A percentile compares a stretch with the other conserved stretches of the same genome.
These are phyloP conservation scores for Archivesica marissinica DNA, from an alignment of 1,140 invertebrate genomes.

Conservation along the genomic window DNA sequence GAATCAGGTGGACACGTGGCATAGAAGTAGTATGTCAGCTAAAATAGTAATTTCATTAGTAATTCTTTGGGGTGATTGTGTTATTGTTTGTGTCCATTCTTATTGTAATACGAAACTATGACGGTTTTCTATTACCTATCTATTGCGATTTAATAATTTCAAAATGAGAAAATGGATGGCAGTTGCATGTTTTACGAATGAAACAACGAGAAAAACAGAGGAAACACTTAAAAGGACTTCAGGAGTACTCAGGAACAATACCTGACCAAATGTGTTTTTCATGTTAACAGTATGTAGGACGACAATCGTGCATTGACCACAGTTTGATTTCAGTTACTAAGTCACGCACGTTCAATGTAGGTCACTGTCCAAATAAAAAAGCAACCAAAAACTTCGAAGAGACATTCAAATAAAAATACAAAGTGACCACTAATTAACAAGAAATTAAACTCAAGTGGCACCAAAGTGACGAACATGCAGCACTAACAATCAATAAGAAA, in stretches of 20 bases:
- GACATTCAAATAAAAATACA: neutral
- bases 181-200: neutral
- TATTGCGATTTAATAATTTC: too few relatives aligned
- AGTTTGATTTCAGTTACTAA: too few relatives aligned
- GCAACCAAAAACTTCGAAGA: neutral
- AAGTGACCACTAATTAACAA: neutral
- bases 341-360: too few relatives aligned
- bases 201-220: neutral
- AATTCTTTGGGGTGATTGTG: neutral
- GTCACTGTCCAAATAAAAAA: too few relatives aligned
- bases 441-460: neutral
- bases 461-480: too few relatives aligned
- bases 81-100: neutral
- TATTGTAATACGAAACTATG: neutral
- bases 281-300: too few relatives aligned
- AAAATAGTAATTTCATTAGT: neutral
- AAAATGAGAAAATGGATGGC: too few relatives aligned
- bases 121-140: too few relatives aligned
- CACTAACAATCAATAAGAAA: too few relatives aligned
- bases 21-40: conserved; percentile 64
- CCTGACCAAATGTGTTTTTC: too few relatives aligned
- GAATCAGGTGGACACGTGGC: conserved; percentile 63
- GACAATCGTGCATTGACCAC: too few relatives aligned
- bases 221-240: neutral
- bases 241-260: too few relatives aligned